Evolutionary conservation across 2,888 invertebrate species (phyloP).

Genomic region (Chrysopilus asiliformis): DNA sequence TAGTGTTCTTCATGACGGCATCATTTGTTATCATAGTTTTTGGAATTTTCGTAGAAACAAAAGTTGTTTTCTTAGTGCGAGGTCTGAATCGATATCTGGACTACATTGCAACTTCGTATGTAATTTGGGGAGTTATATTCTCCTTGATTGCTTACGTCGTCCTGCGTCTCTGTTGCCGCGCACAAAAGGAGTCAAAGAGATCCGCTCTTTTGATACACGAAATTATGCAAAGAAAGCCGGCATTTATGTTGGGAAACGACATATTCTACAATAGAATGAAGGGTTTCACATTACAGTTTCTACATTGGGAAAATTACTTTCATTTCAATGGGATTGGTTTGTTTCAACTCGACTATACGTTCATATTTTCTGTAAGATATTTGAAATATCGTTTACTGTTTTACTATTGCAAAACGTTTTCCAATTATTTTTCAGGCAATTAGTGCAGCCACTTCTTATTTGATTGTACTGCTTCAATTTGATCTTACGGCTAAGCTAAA

Average conservation of each 20-base stretch:
- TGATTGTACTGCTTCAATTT: slow-evolving; percentile 35
- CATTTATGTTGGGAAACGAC: slow-evolving; percentile 35
- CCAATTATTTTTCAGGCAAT: slow-evolving; percentile 25
- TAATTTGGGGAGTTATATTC: slow-evolving; percentile 26
- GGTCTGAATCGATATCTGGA: slow-evolving; percentile 25
- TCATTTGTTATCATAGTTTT: slow-evolving; percentile 32
- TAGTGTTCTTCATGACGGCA: slow-evolving; percentile 31
- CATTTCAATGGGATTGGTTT: slow-evolving; percentile 34
- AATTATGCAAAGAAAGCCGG: slow-evolving; percentile 36
- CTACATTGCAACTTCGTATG: slow-evolving; percentile 26
- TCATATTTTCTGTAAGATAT: slow-evolving; percentile 33
- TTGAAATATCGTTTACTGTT: neutral
- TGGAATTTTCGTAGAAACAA: slow-evolving; percentile 32
- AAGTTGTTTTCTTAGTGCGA: slow-evolving; percentile 29
- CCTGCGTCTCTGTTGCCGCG: slow-evolving; percentile 28
- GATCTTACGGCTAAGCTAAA: slow-evolving; percentile 17
- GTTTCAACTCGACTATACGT: slow-evolving; percentile 34
- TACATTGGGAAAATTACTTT: slow-evolving; percentile 35
- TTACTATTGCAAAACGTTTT: neutral
- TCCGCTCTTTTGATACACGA: slow-evolving; percentile 35
- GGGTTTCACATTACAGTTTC: slow-evolving; percentile 33
- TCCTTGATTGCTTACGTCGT: slow-evolving; percentile 28
- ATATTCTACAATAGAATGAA: slow-evolving; percentile 36
- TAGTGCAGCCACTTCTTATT: slow-evolving; percentile 34
- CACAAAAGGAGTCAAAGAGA: slow-evolving; percentile 29